phyloP scores from a whole-genome alignment of 2,113 vertebrate genomes.

The Solea solea region DNA sequence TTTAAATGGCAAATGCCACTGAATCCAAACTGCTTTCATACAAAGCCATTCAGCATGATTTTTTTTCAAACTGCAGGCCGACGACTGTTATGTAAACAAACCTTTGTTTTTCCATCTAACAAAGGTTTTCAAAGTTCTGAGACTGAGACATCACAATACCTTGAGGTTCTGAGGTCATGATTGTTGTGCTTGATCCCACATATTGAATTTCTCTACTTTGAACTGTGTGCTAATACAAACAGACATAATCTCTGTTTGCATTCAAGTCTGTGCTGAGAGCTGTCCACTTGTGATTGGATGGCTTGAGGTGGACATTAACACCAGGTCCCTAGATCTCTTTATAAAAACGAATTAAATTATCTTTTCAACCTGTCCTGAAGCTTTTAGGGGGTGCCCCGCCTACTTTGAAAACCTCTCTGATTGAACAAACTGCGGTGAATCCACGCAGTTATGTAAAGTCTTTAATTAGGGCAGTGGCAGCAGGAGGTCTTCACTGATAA shows the following conservation, averaged over 20 bases:
- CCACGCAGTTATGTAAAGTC: slow-evolving; percentile 7
- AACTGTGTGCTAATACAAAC: no score
- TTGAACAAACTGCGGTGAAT: not conserved
- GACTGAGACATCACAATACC: no score
- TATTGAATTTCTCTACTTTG: not conserved
- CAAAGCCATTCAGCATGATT: not conserved
- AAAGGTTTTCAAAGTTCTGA: no score
- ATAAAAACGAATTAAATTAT: not conserved
- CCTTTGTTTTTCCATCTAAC: no score
- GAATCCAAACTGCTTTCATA: not conserved
- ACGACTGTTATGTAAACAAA: no score
- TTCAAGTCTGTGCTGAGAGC: no score
- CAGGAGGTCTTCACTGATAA: slow-evolving; percentile 12
- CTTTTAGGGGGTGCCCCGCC: not conserved
- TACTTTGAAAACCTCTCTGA: not conserved
- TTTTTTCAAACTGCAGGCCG: not conserved
- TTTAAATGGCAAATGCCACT: no score
- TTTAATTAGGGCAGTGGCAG: slow-evolving; percentile 13
- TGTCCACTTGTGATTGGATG: no score
- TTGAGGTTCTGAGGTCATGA: not conserved
- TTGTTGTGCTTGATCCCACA: not conserved
- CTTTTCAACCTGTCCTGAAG: not conserved
- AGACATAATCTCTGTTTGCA: no score
- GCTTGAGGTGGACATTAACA: no score
- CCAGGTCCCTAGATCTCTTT: no score